Evolutionary conservation across 2,113 vertebrate genomes (phyloP).

Genomic region (Misgurnus mizolepis): DNA sequence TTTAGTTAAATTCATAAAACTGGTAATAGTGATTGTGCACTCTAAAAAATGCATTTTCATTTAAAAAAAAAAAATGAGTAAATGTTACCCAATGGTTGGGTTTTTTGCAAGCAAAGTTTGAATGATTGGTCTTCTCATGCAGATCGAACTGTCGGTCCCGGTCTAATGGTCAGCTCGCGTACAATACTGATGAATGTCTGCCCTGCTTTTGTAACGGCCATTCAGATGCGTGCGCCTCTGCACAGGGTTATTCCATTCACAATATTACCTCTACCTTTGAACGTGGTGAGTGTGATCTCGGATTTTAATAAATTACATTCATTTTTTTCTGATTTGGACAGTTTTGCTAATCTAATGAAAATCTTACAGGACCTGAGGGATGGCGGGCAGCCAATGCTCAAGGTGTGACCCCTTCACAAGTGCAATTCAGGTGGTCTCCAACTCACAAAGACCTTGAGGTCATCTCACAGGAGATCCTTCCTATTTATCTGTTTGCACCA

Average conservation of each 20-base stretch:
- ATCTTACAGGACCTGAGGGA: conserved; percentile 76
- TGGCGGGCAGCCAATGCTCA: conserved; percentile 76
- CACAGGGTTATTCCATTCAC: conserved; percentile 71
- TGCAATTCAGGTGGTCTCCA: conserved; percentile 83
- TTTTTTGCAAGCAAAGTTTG: not conserved
- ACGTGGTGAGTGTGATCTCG: conserved; percentile 66
- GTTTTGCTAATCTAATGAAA: not conserved
- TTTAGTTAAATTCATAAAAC: too few relatives aligned
- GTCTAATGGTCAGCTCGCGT: not conserved
- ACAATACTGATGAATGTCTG: conserved; percentile 71
- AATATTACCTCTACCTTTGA: conserved; percentile 82
- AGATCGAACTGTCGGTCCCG: conserved; percentile 69
- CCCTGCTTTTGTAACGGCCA: conserved; percentile 92
- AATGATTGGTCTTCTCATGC: conserved; percentile 35
- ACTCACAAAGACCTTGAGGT: conserved; percentile 80
- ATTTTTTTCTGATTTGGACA: too few relatives aligned
- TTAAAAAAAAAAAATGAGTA: too few relatives aligned
- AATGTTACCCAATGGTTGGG: too few relatives aligned
- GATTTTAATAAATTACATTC: not conserved
- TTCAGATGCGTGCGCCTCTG: conserved; percentile 73
- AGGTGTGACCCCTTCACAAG: conserved; percentile 58
- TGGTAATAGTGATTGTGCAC: too few relatives aligned
- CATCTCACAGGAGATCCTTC: conserved; percentile 71
- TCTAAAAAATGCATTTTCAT: too few relatives aligned
- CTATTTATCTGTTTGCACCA: conserved; percentile 84